These are phyloP conservation scores for Otis tarda DNA, from an alignment of 2,113 vertebrate genomes.

Conservation along the genomic window DNA sequence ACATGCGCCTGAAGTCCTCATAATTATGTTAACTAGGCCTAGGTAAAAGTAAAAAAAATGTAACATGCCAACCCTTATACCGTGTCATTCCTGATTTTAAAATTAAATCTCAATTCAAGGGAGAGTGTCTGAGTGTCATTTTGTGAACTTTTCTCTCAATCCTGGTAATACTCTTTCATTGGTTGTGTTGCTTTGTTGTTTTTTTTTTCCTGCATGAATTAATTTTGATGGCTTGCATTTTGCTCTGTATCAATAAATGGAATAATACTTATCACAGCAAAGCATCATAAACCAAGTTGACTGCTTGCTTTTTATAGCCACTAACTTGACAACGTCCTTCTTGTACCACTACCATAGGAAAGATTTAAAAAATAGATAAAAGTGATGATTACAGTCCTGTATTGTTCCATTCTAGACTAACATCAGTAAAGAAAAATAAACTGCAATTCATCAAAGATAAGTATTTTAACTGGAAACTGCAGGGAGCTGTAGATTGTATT, in stretches of 20 bases:
- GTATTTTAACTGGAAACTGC: constrained; percentile 1
- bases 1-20: not conserved
- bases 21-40: not conserved
- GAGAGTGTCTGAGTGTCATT: not conserved
- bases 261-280: not conserved
- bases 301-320: not conserved
- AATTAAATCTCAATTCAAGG: not conserved
- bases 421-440: constrained; percentile 27
- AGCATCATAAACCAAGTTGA: not conserved
- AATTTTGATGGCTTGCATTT: not conserved
- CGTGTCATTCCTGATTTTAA: not conserved
- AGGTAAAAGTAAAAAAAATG: not conserved
- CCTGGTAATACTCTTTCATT: not conserved
- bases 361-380: not conserved
- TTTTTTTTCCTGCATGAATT: not conserved
- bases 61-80: not conserved
- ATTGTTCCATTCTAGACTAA: not conserved
- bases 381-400: not conserved
- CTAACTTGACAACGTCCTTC: not conserved
- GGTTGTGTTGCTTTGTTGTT: not conserved
- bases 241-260: not conserved
- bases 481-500: not conserved
- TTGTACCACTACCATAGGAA: not conserved
- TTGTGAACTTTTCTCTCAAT: not conserved
- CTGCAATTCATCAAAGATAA: not conserved